These are phyloP conservation scores for Helicoverpa armigera DNA, from an alignment of 1,140 invertebrate genomes.

Conservation along the genomic window DNA sequence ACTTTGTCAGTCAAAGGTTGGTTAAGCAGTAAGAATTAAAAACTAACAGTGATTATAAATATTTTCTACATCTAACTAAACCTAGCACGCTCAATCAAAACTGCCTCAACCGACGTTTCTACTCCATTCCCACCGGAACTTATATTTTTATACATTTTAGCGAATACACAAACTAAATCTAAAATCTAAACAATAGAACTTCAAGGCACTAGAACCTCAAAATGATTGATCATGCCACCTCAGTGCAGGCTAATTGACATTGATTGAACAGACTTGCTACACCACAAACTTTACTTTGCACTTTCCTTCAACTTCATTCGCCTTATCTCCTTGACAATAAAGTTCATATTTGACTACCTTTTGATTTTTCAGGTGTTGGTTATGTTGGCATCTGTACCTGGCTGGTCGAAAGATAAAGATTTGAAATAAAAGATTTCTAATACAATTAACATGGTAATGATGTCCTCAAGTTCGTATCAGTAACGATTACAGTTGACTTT, in stretches of 20 bases:
- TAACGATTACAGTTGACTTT: neutral
- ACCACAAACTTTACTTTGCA: conserved; percentile 38
- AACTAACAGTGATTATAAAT: too few relatives aligned
- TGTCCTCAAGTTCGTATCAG: conserved; percentile 19
- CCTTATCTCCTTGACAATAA: conserved; percentile 16
- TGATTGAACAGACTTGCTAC: conserved; percentile 76
- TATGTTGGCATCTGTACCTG: conserved; percentile 25
- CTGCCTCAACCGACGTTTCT: conserved; percentile 1
- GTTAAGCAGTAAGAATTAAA: too few relatives aligned
- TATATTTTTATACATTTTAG: conserved; percentile 41
- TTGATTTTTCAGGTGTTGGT: neutral
- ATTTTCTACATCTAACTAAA: neutral
- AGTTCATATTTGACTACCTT: neutral
- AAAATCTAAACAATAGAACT: conserved; percentile 78
- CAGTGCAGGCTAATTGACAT: conserved; percentile 83
- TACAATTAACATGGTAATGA: conserved; percentile 43
- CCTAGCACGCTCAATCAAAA: conserved; percentile 20
- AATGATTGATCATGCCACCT: conserved; percentile 82
- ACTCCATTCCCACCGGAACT: conserved; percentile 19
- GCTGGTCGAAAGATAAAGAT: conserved; percentile 39
- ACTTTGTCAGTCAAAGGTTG: too few relatives aligned
- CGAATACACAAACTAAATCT: conserved; percentile 48
- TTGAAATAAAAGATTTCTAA: conserved; percentile 44
- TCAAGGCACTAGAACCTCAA: conserved; percentile 52
- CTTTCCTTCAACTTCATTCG: conserved; percentile 32